Evolutionary conservation across 2,113 vertebrate genomes (phyloP).

Genomic region (Leptobrachium ailaonicum): DNA sequence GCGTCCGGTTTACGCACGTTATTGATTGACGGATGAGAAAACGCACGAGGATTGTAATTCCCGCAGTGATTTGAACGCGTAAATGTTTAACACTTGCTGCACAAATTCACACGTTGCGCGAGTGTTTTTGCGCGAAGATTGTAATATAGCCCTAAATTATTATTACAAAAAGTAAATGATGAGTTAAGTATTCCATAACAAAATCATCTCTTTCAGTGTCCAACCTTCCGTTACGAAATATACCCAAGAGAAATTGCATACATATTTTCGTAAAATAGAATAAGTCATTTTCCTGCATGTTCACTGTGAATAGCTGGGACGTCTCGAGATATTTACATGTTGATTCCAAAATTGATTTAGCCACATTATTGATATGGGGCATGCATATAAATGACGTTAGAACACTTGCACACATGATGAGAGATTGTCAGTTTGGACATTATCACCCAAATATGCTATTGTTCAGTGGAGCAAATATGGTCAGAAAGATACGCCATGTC

Average conservation of each 20-base stretch:
- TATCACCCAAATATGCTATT: slow-evolving; percentile 45
- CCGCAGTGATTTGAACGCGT: too few species aligned
- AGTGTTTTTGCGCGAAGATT: too few species aligned
- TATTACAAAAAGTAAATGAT: slow-evolving; percentile 7
- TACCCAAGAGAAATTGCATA: slow-evolving; percentile 18
- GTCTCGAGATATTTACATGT: slow-evolving; percentile 36
- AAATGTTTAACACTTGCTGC: too few species aligned
- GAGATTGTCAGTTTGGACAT: slow-evolving; percentile 44
- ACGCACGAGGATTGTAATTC: too few species aligned
- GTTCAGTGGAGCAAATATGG: slow-evolving; percentile 37
- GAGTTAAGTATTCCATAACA: too few species aligned
- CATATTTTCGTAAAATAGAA: slow-evolving; percentile 20
- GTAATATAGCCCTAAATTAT: slow-evolving; percentile 17
- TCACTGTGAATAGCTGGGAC: slow-evolving; percentile 21
- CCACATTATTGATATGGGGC: slow-evolving; percentile 15
- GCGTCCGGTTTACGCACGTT: too few species aligned
- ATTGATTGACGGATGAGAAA: too few species aligned
- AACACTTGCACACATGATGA: slow-evolving; percentile 8
- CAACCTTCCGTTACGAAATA: slow-evolving; percentile 18
- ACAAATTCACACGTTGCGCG: too few species aligned
- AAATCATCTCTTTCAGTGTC: not conserved
- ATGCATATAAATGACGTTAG: slow-evolving; percentile 42
- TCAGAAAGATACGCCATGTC: slow-evolving; percentile 36
- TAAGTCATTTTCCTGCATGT: slow-evolving; percentile 33
- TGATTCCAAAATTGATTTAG: slow-evolving; percentile 19